These are phyloP conservation scores for Ecliptopera silaceata DNA, from an alignment of 2,888 invertebrate species.

Conservation along the genomic window DNA sequence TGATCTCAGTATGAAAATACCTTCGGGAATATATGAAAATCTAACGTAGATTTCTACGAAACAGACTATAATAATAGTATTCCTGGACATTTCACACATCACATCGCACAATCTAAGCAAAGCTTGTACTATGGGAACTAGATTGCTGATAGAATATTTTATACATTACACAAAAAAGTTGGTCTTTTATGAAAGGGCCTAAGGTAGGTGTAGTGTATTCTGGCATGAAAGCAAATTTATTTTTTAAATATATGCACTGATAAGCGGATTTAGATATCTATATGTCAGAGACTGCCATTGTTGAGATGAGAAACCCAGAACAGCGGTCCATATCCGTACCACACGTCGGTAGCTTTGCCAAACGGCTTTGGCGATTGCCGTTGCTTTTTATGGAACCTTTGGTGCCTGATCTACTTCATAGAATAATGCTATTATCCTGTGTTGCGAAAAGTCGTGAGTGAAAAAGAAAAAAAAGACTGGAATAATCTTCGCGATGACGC, in stretches of 20 bases:
- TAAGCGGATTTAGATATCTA: background rate
- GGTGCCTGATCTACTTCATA: constrained; percentile 11
- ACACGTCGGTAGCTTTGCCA: constrained; percentile 13
- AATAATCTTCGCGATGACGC: too few relatives aligned
- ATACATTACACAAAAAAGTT: too few relatives aligned
- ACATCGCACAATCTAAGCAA: too few relatives aligned
- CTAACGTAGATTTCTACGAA: too few relatives aligned
- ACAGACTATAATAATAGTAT: too few relatives aligned
- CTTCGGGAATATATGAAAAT: background rate
- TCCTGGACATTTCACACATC: too few relatives aligned
- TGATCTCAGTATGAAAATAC: background rate
- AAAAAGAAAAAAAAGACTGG: background rate
- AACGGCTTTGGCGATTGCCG: constrained; percentile 6
- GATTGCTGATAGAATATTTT: too few relatives aligned
- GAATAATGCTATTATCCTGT: background rate
- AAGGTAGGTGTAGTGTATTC: too few relatives aligned
- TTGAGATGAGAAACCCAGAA: constrained; percentile 1
- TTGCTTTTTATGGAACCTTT: constrained; percentile 20
- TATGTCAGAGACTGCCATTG: background rate
- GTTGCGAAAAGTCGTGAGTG: background rate
- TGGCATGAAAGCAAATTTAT: too few relatives aligned
- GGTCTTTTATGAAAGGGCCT: too few relatives aligned
- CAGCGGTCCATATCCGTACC: constrained; percentile 4
- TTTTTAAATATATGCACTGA: too few relatives aligned
- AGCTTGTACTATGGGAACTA: too few relatives aligned